Conservation (phyloP, 2,113 vertebrate species). For the Nibea coibor region DNA sequence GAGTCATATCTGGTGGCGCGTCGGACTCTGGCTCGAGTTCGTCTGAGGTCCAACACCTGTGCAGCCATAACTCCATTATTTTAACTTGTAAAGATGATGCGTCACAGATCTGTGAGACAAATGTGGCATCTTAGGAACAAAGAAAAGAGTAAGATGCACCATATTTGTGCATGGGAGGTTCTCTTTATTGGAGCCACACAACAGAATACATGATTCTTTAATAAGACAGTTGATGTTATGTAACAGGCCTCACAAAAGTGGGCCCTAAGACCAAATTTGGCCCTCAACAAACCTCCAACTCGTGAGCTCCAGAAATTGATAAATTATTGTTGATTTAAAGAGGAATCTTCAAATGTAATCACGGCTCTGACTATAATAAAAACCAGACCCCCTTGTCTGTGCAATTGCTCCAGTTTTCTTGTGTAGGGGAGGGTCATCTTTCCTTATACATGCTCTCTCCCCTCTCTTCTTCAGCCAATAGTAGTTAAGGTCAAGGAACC, state of each 20-base stretch:
- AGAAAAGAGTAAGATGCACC: background rate
- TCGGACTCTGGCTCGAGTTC: slow-evolving; percentile 22
- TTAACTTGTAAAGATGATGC: background rate
- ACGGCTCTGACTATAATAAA: background rate
- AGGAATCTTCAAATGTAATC: slow-evolving; percentile 22
- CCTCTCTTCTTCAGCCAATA: slow-evolving; percentile 67
- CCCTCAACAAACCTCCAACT: background rate
- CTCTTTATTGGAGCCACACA: background rate
- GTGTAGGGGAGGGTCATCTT: background rate
- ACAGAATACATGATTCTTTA: background rate
- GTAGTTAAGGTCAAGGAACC: slow-evolving; percentile 75
- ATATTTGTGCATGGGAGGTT: background rate
- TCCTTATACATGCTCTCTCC: background rate
- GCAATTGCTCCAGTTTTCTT: background rate
- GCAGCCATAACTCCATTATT: background rate
- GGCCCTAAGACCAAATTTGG: slow-evolving; percentile 27
- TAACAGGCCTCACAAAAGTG: slow-evolving; percentile 1
- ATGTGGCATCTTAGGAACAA: background rate
- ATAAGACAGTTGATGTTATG: background rate
- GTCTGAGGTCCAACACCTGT: slow-evolving; percentile 40
- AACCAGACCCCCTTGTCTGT: slow-evolving; percentile 5
- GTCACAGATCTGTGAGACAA: background rate
- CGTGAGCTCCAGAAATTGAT: background rate
- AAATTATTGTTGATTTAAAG: slow-evolving; percentile 21
- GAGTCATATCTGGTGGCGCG: slow-evolving; percentile 56